Base-by-base conservation (phyloP, 2,113 vertebrate species). In the Pseudorhombus dupliciocellatus region DNA sequence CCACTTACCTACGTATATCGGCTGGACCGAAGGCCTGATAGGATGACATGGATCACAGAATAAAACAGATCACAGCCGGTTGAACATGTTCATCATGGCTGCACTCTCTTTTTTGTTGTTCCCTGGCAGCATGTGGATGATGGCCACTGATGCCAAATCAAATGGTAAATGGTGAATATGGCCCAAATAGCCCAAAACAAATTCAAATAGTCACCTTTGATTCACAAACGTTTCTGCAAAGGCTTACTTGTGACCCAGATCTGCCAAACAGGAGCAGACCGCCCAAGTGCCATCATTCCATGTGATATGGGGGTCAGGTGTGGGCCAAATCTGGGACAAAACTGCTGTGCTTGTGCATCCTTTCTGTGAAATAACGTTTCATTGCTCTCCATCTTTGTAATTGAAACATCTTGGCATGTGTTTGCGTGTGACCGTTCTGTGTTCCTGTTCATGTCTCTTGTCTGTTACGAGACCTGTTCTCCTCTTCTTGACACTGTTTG, bases 1-100 rank as follows among this genome's bases (percentile, higher is more conserved):
- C 24, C 57, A 57, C 60, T 65, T 61, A 60, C 46, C 59, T 61
- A 60, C 46, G 55, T 61, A 75, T 79, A 68, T 56, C 42, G 79
- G 53, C 65, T 73, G 24, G 21, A 65, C 24, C 52, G 20, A 80
- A 60, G 63, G 53, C 15, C 67, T 59, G 54, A 65, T 57, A 57
- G 34, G 53, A 66, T 50, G n/a, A 57, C 51, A 37, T 14, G 30
- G 34, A 14, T 40, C 37, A n/a, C 25, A 66, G 16, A 64, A 56
- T 40, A 40, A 46, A 53, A 21, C 4, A 0, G 34, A 52, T 20
- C 15, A 11, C 40, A 44, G 15, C 46, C 8, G 18, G 24, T 21
- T 40, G 21, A 52, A 9, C 30, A 1, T 25, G 8, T 1, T 56
- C 21, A 20, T 51, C 22, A 42, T 28, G 40, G 15, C 40, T 18